Evolutionary conservation across 2,888 invertebrate species (phyloP).

Genomic region (Hermaeophaga mercurialis): DNA sequence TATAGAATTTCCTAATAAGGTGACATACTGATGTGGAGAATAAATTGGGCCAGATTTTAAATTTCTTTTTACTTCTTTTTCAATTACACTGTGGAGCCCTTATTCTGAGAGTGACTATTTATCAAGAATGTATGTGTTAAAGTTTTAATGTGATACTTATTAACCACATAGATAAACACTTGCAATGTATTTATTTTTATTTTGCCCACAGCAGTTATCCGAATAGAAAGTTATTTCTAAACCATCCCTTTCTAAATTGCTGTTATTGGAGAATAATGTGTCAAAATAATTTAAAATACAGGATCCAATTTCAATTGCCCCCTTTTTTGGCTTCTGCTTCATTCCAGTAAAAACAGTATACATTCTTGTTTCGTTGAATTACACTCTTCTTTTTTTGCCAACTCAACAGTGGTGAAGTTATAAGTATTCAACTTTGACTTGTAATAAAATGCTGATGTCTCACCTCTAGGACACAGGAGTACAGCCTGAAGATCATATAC

Average conservation of each 20-base stretch:
- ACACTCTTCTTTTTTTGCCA: background rate
- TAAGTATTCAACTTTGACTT: slow-evolving; percentile 4
- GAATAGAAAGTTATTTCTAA: slow-evolving; percentile 2
- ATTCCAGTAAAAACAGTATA: background rate
- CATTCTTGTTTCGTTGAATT: background rate
- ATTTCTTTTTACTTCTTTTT: slow-evolving; percentile 1
- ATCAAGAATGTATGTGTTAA: too few species aligned
- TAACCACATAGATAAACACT: background rate
- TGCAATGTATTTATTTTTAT: slow-evolving; percentile 4
- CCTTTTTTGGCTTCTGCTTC: background rate
- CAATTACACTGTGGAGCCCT: slow-evolving; percentile 5
- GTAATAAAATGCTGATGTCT: slow-evolving; percentile 14
- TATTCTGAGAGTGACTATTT: too few species aligned
- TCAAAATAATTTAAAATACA: slow-evolving; percentile 1
- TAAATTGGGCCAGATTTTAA: background rate
- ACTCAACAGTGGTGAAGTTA: slow-evolving; percentile 11
- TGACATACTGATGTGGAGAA: background rate
- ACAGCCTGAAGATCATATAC: slow-evolving; percentile 14
- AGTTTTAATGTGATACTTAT: background rate
- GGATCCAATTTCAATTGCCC: background rate
- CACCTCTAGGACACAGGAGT: slow-evolving; percentile 16
- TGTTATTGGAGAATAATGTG: too few species aligned
- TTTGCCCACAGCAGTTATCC: slow-evolving; percentile 14
- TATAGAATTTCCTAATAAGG: background rate
- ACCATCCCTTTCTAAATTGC: too few species aligned